Base-by-base conservation (phyloP, 1,140 invertebrate genomes). In the Aphelenchoides fujianensis region DNA sequence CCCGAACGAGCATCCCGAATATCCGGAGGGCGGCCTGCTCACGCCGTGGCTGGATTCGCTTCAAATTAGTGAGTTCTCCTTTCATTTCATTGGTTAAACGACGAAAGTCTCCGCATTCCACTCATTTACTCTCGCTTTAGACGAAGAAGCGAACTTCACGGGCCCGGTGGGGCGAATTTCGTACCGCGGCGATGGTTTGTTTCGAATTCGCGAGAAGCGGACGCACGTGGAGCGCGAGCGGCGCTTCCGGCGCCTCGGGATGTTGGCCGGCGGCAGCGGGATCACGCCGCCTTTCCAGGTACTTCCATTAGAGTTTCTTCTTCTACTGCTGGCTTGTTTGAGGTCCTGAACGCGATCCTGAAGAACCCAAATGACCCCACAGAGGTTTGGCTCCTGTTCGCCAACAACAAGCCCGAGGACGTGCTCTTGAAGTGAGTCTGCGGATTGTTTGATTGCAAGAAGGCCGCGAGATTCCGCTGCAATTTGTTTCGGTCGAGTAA, bases 361-460 rank as follows among this genome's bases (percentile, higher is more conserved):
- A 91, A 91, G 84, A 90, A 97, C 82, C 87, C 89, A 2, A 86
- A 88, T 19, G 94, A 98, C 85, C 85, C 87, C n/a, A 93, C 92
- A 0, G 85, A 93, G 83, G 84, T 96, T 71, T 89, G 89, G 27
- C 86, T 98, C 12, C 80, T 99, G 9, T 98, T 92, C 87, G 96
- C 96, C 1, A 99, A 98, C 86, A 92, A 98, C 87, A 93, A 92
- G 0, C 94, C 97, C 86, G 89, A 93, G 55, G 96, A 98, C 84
- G 98, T 99, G 86, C 86, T 98, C 35, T 85, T 97, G 48, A 88
- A 92, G 62, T 86, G 90, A 2, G 94, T 35, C 7, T 7, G 7
- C 53, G 1, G 1, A 61, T 61, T 61, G n/a, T n/a, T 61, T 61
- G n/a, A 61, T 34, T 61, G n/a, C n/a, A n/a, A n/a, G n/a, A n/a